Evolutionary conservation across 2,113 vertebrate genomes (phyloP).

Genomic region (Proterorhinus semilunaris): DNA sequence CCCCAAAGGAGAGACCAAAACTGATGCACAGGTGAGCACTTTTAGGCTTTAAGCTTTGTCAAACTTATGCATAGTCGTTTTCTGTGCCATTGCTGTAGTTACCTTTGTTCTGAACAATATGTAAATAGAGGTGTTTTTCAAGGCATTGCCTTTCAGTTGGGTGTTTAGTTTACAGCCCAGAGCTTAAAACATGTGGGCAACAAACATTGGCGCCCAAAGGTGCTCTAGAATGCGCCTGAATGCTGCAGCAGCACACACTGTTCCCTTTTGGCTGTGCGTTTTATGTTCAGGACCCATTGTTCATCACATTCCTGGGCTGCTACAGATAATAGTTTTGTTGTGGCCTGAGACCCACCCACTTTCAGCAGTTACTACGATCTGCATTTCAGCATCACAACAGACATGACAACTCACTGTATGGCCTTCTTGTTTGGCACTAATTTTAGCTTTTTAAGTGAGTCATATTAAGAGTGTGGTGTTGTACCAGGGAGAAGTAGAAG

Average conservation of each 20-base stretch:
- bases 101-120: slow-evolving; percentile 1
- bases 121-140: slow-evolving; percentile 4
- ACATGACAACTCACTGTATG: slow-evolving; percentile 1
- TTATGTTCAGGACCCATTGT: slow-evolving; percentile 40
- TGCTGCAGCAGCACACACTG: slow-evolving; percentile 36
- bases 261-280: slow-evolving; percentile 24
- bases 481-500: slow-evolving; percentile 1
- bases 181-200: neutral
- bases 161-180: slow-evolving; percentile 15
- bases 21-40: slow-evolving; percentile 56
- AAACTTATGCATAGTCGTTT: neutral
- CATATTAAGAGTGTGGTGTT: slow-evolving; percentile 14
- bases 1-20: slow-evolving; percentile 36
- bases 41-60: neutral
- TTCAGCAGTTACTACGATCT: neutral
- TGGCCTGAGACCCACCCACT: slow-evolving; percentile 1
- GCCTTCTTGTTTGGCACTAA: neutral
- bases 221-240: slow-evolving; percentile 19
- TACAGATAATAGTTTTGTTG: slow-evolving; percentile 20
- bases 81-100: neutral
- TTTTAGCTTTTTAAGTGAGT: slow-evolving; percentile 41
- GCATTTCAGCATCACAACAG: slow-evolving; percentile 4
- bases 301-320: slow-evolving; percentile 45
- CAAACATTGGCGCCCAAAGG: slow-evolving; percentile 26
- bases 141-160: slow-evolving; percentile 9